Evolutionary conservation across 2,888 invertebrate genomes (phyloP).

Genomic region (Crocallis elinguaria): DNA sequence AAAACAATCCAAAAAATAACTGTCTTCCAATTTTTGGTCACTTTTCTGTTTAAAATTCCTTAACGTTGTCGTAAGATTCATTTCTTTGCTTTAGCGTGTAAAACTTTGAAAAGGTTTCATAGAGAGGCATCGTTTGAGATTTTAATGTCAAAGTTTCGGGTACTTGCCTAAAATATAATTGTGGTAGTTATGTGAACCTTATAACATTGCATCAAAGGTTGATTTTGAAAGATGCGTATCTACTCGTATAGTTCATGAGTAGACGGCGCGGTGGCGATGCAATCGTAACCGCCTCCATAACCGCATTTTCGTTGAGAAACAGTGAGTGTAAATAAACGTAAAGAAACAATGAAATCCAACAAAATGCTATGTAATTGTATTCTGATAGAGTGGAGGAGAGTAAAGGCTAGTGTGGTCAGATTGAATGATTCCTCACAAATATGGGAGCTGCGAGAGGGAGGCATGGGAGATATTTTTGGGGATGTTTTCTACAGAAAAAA

Average conservation of each 20-base stretch:
- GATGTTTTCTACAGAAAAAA: too few species aligned
- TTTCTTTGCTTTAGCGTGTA: neutral
- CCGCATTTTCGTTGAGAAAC: constrained; percentile 52
- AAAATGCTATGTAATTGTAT: constrained; percentile 41
- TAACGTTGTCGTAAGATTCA: neutral
- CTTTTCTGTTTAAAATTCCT: neutral
- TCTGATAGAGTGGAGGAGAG: constrained; percentile 41
- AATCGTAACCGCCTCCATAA: constrained; percentile 43
- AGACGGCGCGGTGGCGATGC: constrained; percentile 42
- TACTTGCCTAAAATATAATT: constrained; percentile 10
- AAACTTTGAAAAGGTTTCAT: neutral
- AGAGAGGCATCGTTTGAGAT: constrained; percentile 3
- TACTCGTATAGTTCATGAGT: constrained; percentile 37
- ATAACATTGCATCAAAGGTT: constrained; percentile 32
- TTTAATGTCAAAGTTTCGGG: constrained; percentile 27
- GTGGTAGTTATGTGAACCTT: constrained; percentile 18
- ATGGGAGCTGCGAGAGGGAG: too few species aligned
- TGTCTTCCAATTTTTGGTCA: neutral
- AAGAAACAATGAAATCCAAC: constrained; percentile 51
- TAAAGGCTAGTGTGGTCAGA: constrained; percentile 1
- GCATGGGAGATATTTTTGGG: too few species aligned
- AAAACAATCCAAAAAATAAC: neutral
- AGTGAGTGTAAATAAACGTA: constrained; percentile 46
- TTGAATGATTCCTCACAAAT: neutral
- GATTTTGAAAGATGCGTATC: constrained; percentile 36